Percentiles rank a stretch among this genome's conserved stretches.
phyloP scores from a whole-genome alignment of 2,113 vertebrate genomes.

The Delphinapterus leucas region DNA sequence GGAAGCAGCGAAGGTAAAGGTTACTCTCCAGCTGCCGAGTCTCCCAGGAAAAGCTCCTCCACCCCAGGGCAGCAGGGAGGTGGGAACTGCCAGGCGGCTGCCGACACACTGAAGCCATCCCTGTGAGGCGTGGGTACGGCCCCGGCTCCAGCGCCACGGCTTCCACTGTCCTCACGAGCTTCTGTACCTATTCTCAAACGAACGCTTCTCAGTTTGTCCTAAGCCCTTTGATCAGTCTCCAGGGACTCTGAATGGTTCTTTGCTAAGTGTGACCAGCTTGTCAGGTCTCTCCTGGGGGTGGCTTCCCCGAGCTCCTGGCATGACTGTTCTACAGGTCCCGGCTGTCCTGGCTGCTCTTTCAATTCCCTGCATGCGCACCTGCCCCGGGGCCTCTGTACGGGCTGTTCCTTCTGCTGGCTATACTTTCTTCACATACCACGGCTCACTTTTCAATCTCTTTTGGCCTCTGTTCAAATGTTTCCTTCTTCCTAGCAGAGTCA shows the following conservation, averaged over 20 bases:
- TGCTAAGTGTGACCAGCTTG: neutral
- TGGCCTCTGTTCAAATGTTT: neutral
- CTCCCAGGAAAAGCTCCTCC: neutral
- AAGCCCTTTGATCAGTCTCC: neutral
- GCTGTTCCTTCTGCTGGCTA: neutral
- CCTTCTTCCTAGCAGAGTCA: neutral
- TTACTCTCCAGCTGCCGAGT: neutral
- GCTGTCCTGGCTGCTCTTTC: neutral
- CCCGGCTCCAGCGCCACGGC: accelerated
- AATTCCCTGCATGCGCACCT: too few species aligned
- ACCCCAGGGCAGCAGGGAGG: accelerated
- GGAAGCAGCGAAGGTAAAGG: neutral
- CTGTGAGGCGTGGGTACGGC: too few species aligned
- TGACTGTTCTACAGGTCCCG: too few species aligned
- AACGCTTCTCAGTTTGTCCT: neutral
- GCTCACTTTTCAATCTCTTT: neutral
- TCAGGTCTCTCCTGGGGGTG: neutral
- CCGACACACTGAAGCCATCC: neutral
- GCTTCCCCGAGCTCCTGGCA: neutral
- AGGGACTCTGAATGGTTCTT: neutral
- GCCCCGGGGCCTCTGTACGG: neutral
- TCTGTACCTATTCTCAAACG: neutral
- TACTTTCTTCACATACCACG: neutral
- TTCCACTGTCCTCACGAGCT: neutral
- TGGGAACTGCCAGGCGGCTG: neutral